phyloP scores from a whole-genome alignment of 2,888 invertebrate species.

The Phymatocera aterrima region DNA sequence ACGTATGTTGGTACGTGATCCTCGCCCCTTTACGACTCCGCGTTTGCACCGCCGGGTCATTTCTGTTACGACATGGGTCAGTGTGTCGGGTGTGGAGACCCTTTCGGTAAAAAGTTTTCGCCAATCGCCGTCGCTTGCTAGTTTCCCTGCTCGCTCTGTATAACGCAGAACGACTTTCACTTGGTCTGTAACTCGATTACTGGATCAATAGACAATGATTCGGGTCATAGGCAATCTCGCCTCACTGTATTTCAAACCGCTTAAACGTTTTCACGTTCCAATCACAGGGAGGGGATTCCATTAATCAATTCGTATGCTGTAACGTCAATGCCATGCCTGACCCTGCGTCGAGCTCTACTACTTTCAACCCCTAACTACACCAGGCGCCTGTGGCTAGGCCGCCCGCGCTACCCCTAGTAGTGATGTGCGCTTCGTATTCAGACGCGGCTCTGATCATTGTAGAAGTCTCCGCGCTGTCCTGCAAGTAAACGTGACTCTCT shows the following conservation, averaged over 20 bases:
- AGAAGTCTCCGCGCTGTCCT: too few relatives aligned
- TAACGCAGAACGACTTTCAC: constrained; percentile 18
- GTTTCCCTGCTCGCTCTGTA: background rate
- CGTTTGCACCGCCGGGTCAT: too few relatives aligned
- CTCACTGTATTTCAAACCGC: background rate
- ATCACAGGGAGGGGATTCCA: background rate
- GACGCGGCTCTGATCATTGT: too few relatives aligned
- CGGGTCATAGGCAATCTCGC: background rate
- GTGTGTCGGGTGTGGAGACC: background rate
- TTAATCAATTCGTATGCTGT: background rate
- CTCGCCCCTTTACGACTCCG: background rate
- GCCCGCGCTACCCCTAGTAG: background rate
- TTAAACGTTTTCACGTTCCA: background rate
- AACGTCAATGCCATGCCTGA: background rate
- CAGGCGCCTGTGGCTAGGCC: background rate
- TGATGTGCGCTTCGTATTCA: background rate
- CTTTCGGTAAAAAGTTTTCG: background rate
- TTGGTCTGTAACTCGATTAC: constrained; percentile 7
- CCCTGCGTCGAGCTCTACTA: background rate
- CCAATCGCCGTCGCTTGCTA: background rate
- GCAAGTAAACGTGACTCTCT: too few relatives aligned
- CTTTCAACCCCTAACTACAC: background rate
- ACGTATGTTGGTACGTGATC: too few relatives aligned
- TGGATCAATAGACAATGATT: background rate
- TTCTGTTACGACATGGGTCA: background rate